Conservation (phyloP, 2,797 vertebrate species). For the Pygocentrus nattereri region DNA sequence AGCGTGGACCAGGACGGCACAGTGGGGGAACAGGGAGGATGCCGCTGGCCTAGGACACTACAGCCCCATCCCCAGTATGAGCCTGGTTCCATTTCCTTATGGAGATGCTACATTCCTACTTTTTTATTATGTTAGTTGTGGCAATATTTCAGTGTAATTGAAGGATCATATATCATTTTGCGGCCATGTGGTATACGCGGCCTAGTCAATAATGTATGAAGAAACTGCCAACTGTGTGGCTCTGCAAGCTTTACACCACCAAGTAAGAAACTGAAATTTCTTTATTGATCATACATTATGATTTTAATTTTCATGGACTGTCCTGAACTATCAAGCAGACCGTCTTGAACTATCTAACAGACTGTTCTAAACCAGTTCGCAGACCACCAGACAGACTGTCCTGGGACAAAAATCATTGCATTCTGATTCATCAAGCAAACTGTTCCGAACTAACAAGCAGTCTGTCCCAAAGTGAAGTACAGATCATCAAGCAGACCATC, state of each 20-base stretch:
- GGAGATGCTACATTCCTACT: slow-evolving; percentile 56
- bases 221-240: background rate
- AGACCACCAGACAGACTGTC: background rate
- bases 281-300: slow-evolving; percentile 35
- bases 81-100: slow-evolving; percentile 36
- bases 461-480: no score
- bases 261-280: slow-evolving; percentile 31
- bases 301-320: slow-evolving; percentile 13
- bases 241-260: slow-evolving; percentile 11
- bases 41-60: slow-evolving; percentile 54
- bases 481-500: background rate
- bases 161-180: slow-evolving; percentile 63
- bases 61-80: slow-evolving; percentile 39
- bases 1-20: slow-evolving; percentile 54
- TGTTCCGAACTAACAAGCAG: no score
- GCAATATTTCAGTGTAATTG: slow-evolving; percentile 60
- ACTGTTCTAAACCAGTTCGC: background rate
- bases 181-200: slow-evolving; percentile 56
- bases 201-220: slow-evolving; percentile 60
- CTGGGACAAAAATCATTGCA: no score
- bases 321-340: slow-evolving; percentile 5
- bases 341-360: background rate
- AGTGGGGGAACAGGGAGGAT: slow-evolving; percentile 56
- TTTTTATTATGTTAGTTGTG: slow-evolving; percentile 59
- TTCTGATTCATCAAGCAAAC: no score